Conservation (phyloP, 2,888 invertebrate species). For the Phalera bucephala region DNA sequence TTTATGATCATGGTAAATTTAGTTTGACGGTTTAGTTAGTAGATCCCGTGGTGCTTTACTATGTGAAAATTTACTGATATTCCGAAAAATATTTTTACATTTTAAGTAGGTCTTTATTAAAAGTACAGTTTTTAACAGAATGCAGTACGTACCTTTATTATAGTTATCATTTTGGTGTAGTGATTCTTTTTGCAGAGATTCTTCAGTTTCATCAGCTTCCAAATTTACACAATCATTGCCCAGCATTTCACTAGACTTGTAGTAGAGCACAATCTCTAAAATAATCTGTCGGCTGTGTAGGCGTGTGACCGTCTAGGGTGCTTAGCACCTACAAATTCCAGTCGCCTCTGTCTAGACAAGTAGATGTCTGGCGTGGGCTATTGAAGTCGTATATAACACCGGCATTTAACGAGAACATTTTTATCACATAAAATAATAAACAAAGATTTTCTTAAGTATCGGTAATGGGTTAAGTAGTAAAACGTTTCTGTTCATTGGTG, state of each 20-base stretch:
- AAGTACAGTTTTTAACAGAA: no score
- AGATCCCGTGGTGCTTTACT: no score
- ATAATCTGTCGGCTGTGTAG: slow-evolving; percentile 19
- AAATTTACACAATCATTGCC: slow-evolving; percentile 9
- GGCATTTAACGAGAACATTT: neutral
- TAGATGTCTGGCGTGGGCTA: no score
- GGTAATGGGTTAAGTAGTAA: neutral
- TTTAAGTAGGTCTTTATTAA: no score
- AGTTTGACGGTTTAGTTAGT: no score
- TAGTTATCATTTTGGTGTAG: slow-evolving; percentile 10
- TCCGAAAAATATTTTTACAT: no score
- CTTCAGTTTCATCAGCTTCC: slow-evolving; percentile 3
- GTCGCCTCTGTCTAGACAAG: slow-evolving; percentile 28
- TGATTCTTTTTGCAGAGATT: slow-evolving; percentile 8
- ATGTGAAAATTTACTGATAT: no score
- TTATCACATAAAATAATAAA: neutral
- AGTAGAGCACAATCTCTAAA: slow-evolving; percentile 1
- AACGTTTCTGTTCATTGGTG: slow-evolving; percentile 8
- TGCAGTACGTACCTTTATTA: neutral
- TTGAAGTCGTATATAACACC: no score
- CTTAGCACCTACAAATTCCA: slow-evolving; percentile 23
- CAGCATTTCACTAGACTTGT: neutral
- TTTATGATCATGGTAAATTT: no score
- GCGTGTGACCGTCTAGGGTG: slow-evolving; percentile 19
- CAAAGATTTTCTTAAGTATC: neutral